Evolutionary conservation across 2,113 vertebrate species (phyloP).

Genomic region (Pachyramphus minor): DNA sequence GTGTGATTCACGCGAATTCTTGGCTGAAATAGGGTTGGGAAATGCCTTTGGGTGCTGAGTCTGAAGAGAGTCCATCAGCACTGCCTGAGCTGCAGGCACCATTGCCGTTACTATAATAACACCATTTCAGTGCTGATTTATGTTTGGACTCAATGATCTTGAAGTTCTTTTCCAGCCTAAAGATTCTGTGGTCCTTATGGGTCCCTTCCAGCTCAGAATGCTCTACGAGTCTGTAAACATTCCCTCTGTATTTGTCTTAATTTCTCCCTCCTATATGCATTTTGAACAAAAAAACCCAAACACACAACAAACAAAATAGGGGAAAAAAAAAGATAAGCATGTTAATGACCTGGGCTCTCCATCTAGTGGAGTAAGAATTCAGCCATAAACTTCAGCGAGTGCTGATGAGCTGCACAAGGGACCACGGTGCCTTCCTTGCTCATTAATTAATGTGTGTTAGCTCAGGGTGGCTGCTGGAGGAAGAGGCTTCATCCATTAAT

Average conservation of each 20-base stretch:
- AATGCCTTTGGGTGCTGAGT: neutral
- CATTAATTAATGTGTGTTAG: neutral
- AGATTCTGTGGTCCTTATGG: neutral
- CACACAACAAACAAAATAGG: accelerated
- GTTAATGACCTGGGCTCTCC: neutral
- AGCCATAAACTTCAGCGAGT: neutral
- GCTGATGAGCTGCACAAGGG: neutral
- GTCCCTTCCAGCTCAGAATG: neutral
- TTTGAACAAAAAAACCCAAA: neutral
- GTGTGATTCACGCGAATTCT: accelerated
- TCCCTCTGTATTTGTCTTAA: neutral
- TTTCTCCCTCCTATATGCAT: neutral
- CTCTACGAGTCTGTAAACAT: neutral
- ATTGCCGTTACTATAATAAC: accelerated
- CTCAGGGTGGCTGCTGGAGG: neutral
- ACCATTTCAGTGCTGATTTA: neutral
- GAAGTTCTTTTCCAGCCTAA: neutral
- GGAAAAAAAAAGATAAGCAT: neutral
- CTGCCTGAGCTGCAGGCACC: neutral
- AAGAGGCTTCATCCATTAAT: neutral
- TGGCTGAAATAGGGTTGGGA: neutral
- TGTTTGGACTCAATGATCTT: neutral
- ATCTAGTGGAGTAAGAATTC: neutral
- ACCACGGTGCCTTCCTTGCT: neutral
- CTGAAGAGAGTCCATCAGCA: neutral